Conservation (phyloP, 2,113 vertebrate species). For the Takifugu flavidus region DNA sequence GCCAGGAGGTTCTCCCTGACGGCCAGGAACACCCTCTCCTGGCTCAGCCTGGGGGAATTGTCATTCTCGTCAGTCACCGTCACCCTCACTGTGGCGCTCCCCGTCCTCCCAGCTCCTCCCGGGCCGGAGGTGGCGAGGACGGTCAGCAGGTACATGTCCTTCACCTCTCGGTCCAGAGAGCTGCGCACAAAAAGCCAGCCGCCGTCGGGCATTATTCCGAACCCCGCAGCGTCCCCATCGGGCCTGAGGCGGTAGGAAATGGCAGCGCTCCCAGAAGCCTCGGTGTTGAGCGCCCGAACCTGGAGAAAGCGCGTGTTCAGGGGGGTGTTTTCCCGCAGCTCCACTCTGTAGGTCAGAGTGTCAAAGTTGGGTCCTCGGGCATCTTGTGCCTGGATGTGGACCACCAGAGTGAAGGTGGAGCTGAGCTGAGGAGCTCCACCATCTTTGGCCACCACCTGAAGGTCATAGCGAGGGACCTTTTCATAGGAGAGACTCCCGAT, state of each 20-base stretch:
- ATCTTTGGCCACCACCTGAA: slow-evolving; percentile 84
- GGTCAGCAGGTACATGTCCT: slow-evolving; percentile 86
- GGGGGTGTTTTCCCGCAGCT: slow-evolving; percentile 83
- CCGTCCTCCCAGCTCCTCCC: slow-evolving; percentile 76
- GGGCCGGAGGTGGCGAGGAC: slow-evolving; percentile 82
- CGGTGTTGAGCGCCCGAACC: slow-evolving; percentile 85
- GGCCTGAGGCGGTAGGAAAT: slow-evolving; percentile 84
- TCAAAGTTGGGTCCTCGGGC: slow-evolving; percentile 87
- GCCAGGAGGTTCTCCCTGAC: slow-evolving; percentile 86
- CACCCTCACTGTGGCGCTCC: slow-evolving; percentile 85
- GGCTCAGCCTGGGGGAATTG: slow-evolving; percentile 87
- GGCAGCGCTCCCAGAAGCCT: slow-evolving; percentile 60
- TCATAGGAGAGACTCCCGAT: slow-evolving; percentile 77
- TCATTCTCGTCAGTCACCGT: slow-evolving; percentile 91
- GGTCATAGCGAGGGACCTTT: slow-evolving; percentile 76
- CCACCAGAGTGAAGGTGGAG: slow-evolving; percentile 86
- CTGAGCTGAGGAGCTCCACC: slow-evolving; percentile 83
- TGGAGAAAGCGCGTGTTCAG: slow-evolving; percentile 88
- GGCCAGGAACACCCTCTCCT: slow-evolving; percentile 91
- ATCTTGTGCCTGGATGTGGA: slow-evolving; percentile 84
- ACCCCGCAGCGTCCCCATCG: slow-evolving; percentile 85
- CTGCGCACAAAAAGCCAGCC: slow-evolving; percentile 93
- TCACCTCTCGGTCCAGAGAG: slow-evolving; percentile 86
- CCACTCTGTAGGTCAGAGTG: slow-evolving; percentile 87
- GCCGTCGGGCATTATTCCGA: slow-evolving; percentile 83